Conservation (phyloP, 1,140 invertebrate genomes). For the Agraylea sexmaculata region DNA sequence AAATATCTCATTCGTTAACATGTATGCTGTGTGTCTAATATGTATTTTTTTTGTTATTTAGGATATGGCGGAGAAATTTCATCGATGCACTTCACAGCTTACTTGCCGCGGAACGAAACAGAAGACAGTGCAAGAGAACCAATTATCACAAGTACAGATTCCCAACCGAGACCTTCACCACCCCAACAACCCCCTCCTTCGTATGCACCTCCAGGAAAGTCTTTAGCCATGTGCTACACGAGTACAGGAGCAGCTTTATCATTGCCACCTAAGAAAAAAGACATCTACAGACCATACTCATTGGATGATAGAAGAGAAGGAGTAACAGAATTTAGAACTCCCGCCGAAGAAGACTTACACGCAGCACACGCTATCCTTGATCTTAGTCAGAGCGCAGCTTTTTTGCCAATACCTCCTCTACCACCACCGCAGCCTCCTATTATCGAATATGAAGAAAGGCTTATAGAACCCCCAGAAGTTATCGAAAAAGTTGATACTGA, state of each 20-base stretch:
- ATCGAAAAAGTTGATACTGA: conserved; percentile 1
- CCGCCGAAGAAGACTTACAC: conserved; percentile 65
- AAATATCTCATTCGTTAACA: background rate
- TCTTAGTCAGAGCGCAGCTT: conserved; percentile 70
- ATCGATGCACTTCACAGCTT: conserved; percentile 49
- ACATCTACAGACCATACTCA: conserved; percentile 76
- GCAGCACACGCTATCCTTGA: conserved; percentile 79
- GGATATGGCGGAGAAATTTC: conserved; percentile 49
- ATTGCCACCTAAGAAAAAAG: conserved; percentile 75
- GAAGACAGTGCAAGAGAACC: conserved; percentile 38
- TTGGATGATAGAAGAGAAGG: conserved; percentile 48
- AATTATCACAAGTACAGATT: conserved; percentile 33
- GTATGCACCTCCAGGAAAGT: conserved; percentile 48
- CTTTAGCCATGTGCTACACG: conserved; percentile 67
- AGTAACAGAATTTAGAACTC: conserved; percentile 43
- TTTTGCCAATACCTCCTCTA: conserved; percentile 43
- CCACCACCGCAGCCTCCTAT: conserved; percentile 17
- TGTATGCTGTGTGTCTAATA: background rate
- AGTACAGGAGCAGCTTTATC: conserved; percentile 69
- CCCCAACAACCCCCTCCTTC: conserved; percentile 39
- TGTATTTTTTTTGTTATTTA: conserved; percentile 23
- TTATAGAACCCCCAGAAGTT: background rate
- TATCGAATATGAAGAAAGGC: conserved; percentile 1
- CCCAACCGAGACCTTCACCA: conserved; percentile 56
- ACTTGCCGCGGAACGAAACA: conserved; percentile 39